phyloP scores from a whole-genome alignment of 2,797 vertebrate genomes.

The Pteropus rufus region DNA sequence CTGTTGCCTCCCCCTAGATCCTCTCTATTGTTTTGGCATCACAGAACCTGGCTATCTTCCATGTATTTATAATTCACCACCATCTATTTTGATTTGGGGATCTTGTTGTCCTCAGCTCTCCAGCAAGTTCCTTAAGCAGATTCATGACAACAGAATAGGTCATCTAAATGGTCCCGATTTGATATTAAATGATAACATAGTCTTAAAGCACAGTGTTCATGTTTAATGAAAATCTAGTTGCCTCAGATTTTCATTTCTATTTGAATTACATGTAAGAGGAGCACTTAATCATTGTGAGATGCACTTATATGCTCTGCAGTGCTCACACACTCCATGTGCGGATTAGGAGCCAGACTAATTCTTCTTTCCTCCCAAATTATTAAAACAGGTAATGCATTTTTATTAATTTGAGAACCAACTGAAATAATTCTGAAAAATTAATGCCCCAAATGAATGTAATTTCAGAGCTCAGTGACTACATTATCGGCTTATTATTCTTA shows the following conservation, averaged over 20 bases:
- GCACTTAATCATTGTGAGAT: constrained; percentile 68
- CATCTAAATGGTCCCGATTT: neutral
- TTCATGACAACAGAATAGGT: neutral
- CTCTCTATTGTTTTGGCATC: neutral
- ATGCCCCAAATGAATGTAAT: constrained; percentile 75
- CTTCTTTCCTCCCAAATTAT: constrained; percentile 75
- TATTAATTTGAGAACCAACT: constrained; percentile 78
- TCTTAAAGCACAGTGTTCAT: neutral
- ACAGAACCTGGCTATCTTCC: neutral
- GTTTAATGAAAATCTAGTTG: constrained; percentile 58
- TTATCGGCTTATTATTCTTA: constrained; percentile 71
- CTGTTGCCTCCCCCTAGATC: neutral
- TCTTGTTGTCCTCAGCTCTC: neutral
- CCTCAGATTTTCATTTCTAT: constrained; percentile 73
- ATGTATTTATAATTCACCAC: neutral
- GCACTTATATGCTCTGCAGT: constrained; percentile 62
- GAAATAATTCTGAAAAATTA: constrained; percentile 79
- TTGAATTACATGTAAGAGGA: constrained; percentile 67
- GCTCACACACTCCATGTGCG: constrained; percentile 53
- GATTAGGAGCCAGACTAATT: constrained; percentile 76
- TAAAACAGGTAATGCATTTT: constrained; percentile 77
- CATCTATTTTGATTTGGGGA: neutral
- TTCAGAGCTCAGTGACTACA: constrained; percentile 68
- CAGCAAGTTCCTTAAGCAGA: neutral
- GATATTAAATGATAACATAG: neutral